Conservation (phyloP, 2,797 vertebrate genomes). For the Pelodytes ibericus region DNA sequence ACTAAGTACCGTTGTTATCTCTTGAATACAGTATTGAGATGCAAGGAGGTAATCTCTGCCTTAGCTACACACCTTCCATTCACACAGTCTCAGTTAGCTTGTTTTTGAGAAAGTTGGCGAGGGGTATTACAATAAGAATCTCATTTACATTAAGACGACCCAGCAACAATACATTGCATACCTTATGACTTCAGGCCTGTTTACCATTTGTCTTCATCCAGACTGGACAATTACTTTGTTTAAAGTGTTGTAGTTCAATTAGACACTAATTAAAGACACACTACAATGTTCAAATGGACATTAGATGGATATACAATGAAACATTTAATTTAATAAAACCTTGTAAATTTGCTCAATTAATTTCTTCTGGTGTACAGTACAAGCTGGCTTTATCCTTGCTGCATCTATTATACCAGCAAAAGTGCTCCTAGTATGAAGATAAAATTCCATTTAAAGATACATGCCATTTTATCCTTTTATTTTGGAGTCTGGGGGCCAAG, state of each 20-base stretch:
- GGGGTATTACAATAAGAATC: conserved; percentile 23
- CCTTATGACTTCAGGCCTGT: conserved; percentile 31
- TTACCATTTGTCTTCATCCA: conserved; percentile 5
- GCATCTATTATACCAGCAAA: no score
- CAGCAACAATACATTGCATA: conserved; percentile 34
- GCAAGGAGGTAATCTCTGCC: conserved; percentile 17
- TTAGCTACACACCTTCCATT: conserved; percentile 35
- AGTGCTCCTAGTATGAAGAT: no score
- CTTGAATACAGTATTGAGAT: conserved; percentile 35
- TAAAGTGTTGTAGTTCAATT: conserved; percentile 25
- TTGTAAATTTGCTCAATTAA: no score
- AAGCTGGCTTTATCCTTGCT: no score
- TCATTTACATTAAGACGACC: conserved; percentile 45
- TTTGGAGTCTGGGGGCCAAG: no score
- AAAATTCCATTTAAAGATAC: no score
- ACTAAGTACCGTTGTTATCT: conserved; percentile 26
- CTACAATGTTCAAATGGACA: conserved; percentile 35
- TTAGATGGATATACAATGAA: conserved; percentile 18
- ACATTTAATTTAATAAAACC: no score
- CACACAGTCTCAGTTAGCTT: conserved; percentile 12
- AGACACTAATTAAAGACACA: conserved; percentile 21
- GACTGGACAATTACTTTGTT: conserved; percentile 20
- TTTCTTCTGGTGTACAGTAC: no score
- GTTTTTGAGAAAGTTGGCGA: conserved; percentile 20
- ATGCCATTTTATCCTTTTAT: no score